phyloP scores from a whole-genome alignment of 2,797 vertebrate species.

The Acrossocheilus fasciatus region DNA sequence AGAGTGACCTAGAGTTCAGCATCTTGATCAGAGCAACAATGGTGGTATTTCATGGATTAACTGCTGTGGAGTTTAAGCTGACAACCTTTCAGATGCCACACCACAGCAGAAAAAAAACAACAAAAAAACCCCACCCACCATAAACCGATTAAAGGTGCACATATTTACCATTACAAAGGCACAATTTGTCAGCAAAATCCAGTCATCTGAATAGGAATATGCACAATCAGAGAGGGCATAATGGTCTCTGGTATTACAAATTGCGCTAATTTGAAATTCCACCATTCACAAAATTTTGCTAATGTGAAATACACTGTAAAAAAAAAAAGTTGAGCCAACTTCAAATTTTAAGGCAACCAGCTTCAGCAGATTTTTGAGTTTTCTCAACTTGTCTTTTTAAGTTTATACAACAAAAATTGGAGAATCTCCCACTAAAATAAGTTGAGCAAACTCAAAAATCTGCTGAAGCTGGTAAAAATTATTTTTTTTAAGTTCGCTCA shows the following conservation, averaged over 20 bases:
- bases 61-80: constrained; percentile 4
- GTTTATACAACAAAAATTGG: no score
- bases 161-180: neutral
- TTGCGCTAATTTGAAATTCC: neutral
- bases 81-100: constrained; percentile 5
- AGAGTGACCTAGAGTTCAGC: neutral
- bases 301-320: neutral
- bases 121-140: neutral
- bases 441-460: no score
- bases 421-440: no score
- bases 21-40: neutral
- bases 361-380: no score
- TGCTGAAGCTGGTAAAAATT: no score
- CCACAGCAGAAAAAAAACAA: neutral
- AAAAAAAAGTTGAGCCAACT: no score
- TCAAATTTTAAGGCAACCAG: no score
- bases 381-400: no score
- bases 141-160: neutral
- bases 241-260: neutral
- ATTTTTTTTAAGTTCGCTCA: no score
- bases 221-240: no score
- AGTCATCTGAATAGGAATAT: neutral
- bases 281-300: neutral
- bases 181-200: neutral
- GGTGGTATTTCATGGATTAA: neutral